Conservation (phyloP, 1,140 invertebrate species). For the Rhagoletis zephyria region DNA sequence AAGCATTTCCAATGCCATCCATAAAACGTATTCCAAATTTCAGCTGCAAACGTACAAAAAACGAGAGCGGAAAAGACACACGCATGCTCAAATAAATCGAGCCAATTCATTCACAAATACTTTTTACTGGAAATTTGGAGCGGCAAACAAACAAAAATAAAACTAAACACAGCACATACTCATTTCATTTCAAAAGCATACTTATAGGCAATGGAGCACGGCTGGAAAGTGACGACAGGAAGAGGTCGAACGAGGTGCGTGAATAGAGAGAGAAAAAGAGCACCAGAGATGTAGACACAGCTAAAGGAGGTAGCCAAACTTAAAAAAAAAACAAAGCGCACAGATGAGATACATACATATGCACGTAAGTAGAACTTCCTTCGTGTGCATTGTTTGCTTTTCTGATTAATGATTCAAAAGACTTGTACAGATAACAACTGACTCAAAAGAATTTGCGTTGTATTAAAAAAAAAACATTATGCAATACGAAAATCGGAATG, state of each 20-base stretch:
- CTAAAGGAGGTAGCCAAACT: neutral
- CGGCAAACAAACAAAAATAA: neutral
- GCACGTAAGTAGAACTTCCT: neutral
- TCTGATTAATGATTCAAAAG: slow-evolving; percentile 29
- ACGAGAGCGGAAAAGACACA: neutral
- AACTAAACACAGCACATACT: neutral
- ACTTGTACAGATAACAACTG: neutral
- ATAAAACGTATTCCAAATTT: no score
- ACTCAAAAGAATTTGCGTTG: slow-evolving; percentile 21
- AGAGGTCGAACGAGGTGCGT: neutral
- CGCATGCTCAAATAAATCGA: neutral
- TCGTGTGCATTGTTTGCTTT: slow-evolving; percentile 1
- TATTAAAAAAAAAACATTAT: slow-evolving; percentile 6
- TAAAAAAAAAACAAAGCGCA: neutral
- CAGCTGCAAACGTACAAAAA: neutral
- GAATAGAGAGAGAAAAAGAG: neutral
- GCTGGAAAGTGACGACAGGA: neutral
- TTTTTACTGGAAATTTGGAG: slow-evolving; percentile 16
- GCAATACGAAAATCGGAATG: neutral
- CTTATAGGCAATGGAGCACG: neutral
- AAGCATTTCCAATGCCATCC: no score
- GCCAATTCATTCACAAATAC: slow-evolving; percentile 41
- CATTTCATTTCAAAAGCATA: slow-evolving; percentile 20
- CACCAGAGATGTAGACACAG: neutral
- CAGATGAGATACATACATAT: neutral